Evolutionary conservation across 2,888 invertebrate genomes (phyloP), one percentile per base, ranked within the genome.

Genomic region (Biston betularia): DNA sequence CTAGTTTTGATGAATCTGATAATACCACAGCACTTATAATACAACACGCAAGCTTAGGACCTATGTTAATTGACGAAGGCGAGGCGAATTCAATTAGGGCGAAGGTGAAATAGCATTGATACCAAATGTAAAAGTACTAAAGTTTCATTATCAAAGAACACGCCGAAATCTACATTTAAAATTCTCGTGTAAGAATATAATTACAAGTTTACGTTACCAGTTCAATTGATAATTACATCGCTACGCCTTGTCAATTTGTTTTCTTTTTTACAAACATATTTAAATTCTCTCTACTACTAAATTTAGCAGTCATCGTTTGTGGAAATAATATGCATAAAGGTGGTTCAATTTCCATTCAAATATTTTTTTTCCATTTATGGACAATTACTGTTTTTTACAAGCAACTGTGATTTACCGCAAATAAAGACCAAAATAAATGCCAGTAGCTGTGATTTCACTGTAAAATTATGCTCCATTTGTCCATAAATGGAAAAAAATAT

Each of bases 1-100:
- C 72, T 71, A 68, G 74, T 69, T 71, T 55, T 75, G 65, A 74
- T 73, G 70, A 69, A 66, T 68, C 56, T 54, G 15, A 10, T 45
- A 12, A 38, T 38, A 9, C 50, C n/a, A 48, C 48, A 50, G 11
- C 14, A 9, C 14, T 24, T 52, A 38, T 14, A 52, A 12, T 53
- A 38, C 34, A 35, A 15, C 52, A 38, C 38, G 52, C 52, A 9
- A 38, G 52, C 38, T 14, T 53, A 53, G 38, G 52, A 9, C 14
- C 14, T 15, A 53, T 10, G 38, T 15, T 38, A 38, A 53, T 53
- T 38, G 14, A 52, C 14, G 7, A 52, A 35, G 24, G 12, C 24
- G 24, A 24, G 24, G 24, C 24, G 24, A 24, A 3, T 24, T 1
- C 1, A 24, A 24, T 24, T 24, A 24, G 1, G 24, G 24, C 24